Evolutionary conservation across 2,797 vertebrate genomes (phyloP).

Genomic region (Melanotaenia trifasciata): DNA sequence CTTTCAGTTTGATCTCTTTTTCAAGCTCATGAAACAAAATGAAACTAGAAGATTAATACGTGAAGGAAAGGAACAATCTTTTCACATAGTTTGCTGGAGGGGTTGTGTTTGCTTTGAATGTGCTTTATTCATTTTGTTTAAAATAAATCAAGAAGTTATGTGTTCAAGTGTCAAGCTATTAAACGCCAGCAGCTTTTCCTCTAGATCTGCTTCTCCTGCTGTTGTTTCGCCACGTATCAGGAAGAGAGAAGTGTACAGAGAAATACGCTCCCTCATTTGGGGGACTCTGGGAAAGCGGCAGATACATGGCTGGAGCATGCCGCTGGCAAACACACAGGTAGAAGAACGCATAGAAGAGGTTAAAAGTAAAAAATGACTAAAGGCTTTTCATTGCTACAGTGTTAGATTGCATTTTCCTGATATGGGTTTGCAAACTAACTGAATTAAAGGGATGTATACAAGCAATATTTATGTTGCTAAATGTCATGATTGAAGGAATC

Average conservation of each 20-base stretch:
- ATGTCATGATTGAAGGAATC: slow-evolving; percentile 67
- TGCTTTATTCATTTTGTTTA: neutral
- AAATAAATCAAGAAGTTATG: neutral
- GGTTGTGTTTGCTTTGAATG: neutral
- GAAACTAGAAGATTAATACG: no score
- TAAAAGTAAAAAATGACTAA: neutral
- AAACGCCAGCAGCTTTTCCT: slow-evolving; percentile 24
- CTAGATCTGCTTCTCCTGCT: slow-evolving; percentile 62
- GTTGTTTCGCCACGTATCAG: slow-evolving; percentile 78
- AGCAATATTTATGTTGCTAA: neutral
- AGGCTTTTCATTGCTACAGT: neutral
- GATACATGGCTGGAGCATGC: slow-evolving; percentile 87
- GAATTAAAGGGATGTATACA: neutral
- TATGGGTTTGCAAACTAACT: neutral
- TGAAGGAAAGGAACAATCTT: no score
- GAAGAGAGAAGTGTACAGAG: slow-evolving; percentile 84
- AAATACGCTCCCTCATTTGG: slow-evolving; percentile 88
- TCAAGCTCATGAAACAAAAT: no score
- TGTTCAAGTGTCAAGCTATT: slow-evolving; percentile 10
- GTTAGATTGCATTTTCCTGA: neutral
- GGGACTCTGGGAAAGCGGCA: slow-evolving; percentile 83
- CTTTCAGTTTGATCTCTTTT: neutral
- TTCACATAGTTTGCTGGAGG: neutral
- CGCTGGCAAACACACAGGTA: slow-evolving; percentile 78
- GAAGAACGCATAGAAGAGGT: neutral